These are phyloP conservation scores for Pampus argenteus DNA, from an alignment of 2,797 vertebrate species.

Conservation along the genomic window DNA sequence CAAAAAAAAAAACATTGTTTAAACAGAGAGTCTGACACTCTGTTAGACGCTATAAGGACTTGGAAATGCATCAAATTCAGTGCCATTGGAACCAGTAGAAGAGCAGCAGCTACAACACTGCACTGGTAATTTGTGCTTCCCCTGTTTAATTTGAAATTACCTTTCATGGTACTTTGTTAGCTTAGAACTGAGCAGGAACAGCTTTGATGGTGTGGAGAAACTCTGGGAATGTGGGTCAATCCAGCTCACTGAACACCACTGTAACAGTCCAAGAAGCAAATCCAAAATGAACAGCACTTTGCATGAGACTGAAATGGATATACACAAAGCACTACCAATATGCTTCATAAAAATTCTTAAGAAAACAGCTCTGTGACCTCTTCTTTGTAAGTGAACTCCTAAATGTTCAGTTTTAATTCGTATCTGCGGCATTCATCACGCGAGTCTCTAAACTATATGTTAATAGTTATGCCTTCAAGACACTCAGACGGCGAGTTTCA, in stretches of 20 bases:
- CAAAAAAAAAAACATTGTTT: slow-evolving; percentile 26
- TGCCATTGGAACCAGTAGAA: slow-evolving; percentile 4
- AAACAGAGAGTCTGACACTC: slow-evolving; percentile 13
- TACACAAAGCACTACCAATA: slow-evolving; percentile 64
- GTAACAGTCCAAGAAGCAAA: slow-evolving; percentile 66
- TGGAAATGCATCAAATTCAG: slow-evolving; percentile 8
- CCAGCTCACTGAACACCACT: slow-evolving; percentile 52
- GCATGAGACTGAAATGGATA: slow-evolving; percentile 77
- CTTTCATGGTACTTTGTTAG: slow-evolving; percentile 45
- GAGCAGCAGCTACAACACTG: slow-evolving; percentile 25
- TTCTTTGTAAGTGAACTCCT: slow-evolving; percentile 64
- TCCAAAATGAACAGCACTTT: slow-evolving; percentile 77
- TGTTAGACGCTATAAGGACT: slow-evolving; percentile 13
- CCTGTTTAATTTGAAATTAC: slow-evolving; percentile 39
- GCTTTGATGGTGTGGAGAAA: slow-evolving; percentile 58
- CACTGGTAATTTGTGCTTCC: slow-evolving; percentile 39
- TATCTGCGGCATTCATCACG: slow-evolving; percentile 55
- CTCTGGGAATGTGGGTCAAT: slow-evolving; percentile 65
- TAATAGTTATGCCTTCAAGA: slow-evolving; percentile 19
- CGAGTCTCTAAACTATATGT: background rate
- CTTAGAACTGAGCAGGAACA: slow-evolving; percentile 43
- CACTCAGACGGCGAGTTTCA: slow-evolving; percentile 7
- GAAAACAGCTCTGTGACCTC: slow-evolving; percentile 67
- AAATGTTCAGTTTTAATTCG: slow-evolving; percentile 53
- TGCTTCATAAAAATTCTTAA: slow-evolving; percentile 59